Evolutionary conservation across 64 coral and sea anemone species (phyloP), one percentile per base, ranked within the genome.

Genomic region (Montipora efflorescens): DNA sequence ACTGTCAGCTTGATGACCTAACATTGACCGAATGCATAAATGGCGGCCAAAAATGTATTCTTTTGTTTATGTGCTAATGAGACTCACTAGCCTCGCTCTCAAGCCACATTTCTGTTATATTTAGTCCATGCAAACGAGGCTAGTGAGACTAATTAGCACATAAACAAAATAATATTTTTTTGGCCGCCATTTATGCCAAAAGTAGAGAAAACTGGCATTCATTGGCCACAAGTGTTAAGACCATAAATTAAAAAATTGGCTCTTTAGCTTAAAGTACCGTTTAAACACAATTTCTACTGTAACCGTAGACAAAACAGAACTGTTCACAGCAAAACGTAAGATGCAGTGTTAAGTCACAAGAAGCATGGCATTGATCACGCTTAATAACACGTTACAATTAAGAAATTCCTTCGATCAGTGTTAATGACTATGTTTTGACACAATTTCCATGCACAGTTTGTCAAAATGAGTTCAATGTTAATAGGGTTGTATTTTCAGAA

Each of bases 241-340:
- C 62, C 15, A 0, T 67, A 67, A 67, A 67, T 67, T n/a, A 15
- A 67, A 67, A 67, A 67, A 55, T 5, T 67, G 62, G 16, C 62
- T 67, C 16, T 67, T 67, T 67, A 67, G 62, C 62, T 67, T 67
- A 67, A 67, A 67, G 62, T 67, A 67, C 62, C 12, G 62, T 67
- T 67, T 67, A 67, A 67, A 18, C 16, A 67, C 52, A 55, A 55
- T 55, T 55, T 55, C 52, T 55, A 3, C 52, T 55, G 52, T 55
- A 55, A 55, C 62, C 62, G 62, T 67, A 67, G 62, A 67, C 62
- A 67, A 67, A 67, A 67, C 62, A 67, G 62, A 67, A 67, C 62
- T 67, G 62, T 67, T 67, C 62, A 67, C 62, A 67, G 62, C 62
- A 67, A 67, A 67, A 67, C 62, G 62, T 67, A 67, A 67, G 16